These are phyloP conservation scores for Crepidodera aurea DNA, from an alignment of 2,888 invertebrate species.

Conservation along the genomic window DNA sequence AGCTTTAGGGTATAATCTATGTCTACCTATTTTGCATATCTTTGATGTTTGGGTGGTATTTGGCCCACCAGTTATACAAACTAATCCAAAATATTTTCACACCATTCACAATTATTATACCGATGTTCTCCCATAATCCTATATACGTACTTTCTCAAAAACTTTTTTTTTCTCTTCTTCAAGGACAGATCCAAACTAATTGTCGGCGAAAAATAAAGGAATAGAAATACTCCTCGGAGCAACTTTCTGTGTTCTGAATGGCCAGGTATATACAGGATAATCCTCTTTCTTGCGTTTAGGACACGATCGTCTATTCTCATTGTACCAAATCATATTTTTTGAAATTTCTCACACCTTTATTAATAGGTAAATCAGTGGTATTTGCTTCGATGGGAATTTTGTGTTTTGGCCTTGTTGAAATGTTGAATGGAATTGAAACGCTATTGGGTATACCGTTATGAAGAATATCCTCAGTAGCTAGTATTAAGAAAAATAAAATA, in stretches of 20 bases:
- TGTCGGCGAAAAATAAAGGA: neutral
- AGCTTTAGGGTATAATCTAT: too few relatives aligned
- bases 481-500: too few relatives aligned
- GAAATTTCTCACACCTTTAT: neutral
- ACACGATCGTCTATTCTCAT: neutral
- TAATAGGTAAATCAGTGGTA: neutral
- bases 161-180: neutral
- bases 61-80: neutral
- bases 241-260: neutral
- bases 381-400: neutral
- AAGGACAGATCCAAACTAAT: neutral
- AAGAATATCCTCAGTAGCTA: too few relatives aligned
- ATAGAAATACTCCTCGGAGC: neutral
- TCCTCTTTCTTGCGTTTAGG: neutral
- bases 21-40: too few relatives aligned
- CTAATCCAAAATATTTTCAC: neutral
- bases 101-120: neutral
- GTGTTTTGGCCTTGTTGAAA: neutral
- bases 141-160: neutral
- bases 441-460: too few relatives aligned
- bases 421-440: too few relatives aligned
- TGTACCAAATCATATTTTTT: neutral
- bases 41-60: too few relatives aligned
- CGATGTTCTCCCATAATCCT: neutral
- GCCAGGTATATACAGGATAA: neutral